Evolutionary conservation across 2,113 vertebrate genomes (phyloP).

Genomic region (Dolichallabes microphthalmus): DNA sequence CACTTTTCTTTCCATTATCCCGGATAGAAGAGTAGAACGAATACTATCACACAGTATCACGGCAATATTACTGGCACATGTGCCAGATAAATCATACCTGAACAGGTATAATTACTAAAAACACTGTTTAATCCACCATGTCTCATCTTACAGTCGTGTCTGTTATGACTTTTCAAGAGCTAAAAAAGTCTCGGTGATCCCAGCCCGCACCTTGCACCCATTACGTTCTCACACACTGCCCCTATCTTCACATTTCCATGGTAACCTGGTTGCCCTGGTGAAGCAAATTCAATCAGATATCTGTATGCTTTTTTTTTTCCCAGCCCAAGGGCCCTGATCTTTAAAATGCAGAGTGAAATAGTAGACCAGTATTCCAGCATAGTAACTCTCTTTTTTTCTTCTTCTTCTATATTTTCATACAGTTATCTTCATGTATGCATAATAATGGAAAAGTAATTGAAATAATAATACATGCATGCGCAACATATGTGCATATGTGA

Average conservation of each 20-base stretch:
- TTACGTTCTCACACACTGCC: slow-evolving; percentile 27
- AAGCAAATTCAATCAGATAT: slow-evolving; percentile 41
- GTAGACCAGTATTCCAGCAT: background rate
- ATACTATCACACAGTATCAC: background rate
- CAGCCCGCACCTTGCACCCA: background rate
- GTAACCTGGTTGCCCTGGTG: slow-evolving; percentile 55
- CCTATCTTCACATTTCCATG: slow-evolving; percentile 47
- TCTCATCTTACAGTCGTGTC: background rate
- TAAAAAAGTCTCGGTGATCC: background rate
- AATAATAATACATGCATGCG: no score
- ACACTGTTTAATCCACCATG: background rate
- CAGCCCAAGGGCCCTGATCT: slow-evolving; percentile 15
- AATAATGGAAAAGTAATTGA: background rate
- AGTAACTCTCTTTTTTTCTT: background rate
- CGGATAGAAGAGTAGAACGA: background rate
- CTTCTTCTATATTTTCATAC: background rate
- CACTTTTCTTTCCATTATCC: background rate
- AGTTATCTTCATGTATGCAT: background rate
- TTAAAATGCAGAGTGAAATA: background rate
- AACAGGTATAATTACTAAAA: background rate
- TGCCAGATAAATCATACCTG: background rate
- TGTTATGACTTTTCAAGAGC: background rate
- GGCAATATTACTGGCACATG: background rate
- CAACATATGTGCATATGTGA: no score
- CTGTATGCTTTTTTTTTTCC: background rate